phyloP scores from a whole-genome alignment of 1,140 invertebrate genomes.

The Sarcophaga peregrina region DNA sequence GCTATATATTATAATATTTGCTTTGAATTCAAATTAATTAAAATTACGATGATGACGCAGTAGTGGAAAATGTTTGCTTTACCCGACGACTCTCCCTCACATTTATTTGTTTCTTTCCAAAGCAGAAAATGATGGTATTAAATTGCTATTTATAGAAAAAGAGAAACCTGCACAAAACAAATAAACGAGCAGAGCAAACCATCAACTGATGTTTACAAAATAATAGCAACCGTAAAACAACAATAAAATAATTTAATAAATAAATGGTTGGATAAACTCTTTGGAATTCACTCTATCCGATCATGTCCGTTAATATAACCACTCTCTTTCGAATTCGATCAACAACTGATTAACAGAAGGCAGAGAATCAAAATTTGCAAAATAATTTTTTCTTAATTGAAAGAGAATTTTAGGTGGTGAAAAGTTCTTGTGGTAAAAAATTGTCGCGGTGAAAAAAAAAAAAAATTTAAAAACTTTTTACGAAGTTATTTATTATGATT shows the following conservation, averaged over 20 bases:
- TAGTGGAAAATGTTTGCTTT: slow-evolving; percentile 27
- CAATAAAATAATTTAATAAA: not conserved
- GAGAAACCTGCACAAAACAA: slow-evolving; percentile 37
- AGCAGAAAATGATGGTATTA: not conserved
- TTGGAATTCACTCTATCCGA: not conserved
- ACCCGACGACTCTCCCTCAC: slow-evolving; percentile 17
- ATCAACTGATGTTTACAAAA: slow-evolving; percentile 17
- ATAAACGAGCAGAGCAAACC: slow-evolving; percentile 8
- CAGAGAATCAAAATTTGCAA: not conserved
- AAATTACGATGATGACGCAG: slow-evolving; percentile 41
- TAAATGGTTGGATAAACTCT: not conserved
- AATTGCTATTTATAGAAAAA: slow-evolving; percentile 33
- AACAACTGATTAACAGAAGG: not conserved
- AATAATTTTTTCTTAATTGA: too few species aligned
- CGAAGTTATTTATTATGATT: too few species aligned
- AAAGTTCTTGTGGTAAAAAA: too few species aligned
- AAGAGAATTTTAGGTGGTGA: too few species aligned
- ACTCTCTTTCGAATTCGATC: slow-evolving; percentile 2
- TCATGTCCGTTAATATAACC: not conserved
- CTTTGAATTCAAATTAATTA: slow-evolving; percentile 35
- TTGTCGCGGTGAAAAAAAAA: too few species aligned
- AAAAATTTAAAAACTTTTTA: too few species aligned
- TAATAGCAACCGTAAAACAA: not conserved
- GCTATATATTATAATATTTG: not conserved
- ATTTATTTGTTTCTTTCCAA: not conserved